Evolutionary conservation across 2,113 vertebrate species (phyloP).

Genomic region (Diphyllodes magnificus): DNA sequence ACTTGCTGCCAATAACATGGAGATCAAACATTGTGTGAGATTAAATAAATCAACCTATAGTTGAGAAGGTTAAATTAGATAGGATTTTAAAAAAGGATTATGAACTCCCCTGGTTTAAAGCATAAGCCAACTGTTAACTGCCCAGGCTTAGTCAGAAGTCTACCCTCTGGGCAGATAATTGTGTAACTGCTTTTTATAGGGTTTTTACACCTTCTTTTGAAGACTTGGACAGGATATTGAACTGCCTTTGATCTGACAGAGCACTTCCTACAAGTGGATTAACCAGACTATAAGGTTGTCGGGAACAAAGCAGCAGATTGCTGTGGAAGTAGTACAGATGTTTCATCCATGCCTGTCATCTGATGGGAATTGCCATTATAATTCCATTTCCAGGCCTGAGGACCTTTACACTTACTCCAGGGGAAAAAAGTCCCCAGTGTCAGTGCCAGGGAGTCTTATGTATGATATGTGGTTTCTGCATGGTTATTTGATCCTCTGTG

Average conservation of each 20-base stretch:
- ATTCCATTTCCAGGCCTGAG: neutral
- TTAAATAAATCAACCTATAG: slow-evolving; percentile 43
- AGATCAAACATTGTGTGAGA: slow-evolving; percentile 7
- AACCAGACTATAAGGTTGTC: neutral
- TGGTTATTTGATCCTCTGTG: neutral
- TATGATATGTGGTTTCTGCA: neutral
- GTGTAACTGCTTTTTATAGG: neutral
- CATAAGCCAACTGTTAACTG: slow-evolving; percentile 46
- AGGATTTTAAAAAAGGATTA: slow-evolving; percentile 35
- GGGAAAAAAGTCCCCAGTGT: neutral
- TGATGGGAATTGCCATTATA: neutral
- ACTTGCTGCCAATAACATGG: neutral
- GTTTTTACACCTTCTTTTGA: slow-evolving; percentile 44
- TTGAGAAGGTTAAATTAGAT: slow-evolving; percentile 51
- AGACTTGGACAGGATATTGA: slow-evolving; percentile 8
- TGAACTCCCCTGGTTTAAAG: neutral
- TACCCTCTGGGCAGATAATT: slow-evolving; percentile 24
- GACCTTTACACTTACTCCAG: neutral
- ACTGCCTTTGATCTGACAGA: slow-evolving; percentile 34
- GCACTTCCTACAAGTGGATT: slow-evolving; percentile 14
- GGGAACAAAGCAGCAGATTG: neutral
- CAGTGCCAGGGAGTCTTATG: neutral
- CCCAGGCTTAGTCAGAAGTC: slow-evolving; percentile 18
- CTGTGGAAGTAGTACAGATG: neutral
- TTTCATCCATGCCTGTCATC: neutral